phyloP scores from a whole-genome alignment of 1,140 invertebrate genomes.

The Yoshiicerus persimilis region DNA sequence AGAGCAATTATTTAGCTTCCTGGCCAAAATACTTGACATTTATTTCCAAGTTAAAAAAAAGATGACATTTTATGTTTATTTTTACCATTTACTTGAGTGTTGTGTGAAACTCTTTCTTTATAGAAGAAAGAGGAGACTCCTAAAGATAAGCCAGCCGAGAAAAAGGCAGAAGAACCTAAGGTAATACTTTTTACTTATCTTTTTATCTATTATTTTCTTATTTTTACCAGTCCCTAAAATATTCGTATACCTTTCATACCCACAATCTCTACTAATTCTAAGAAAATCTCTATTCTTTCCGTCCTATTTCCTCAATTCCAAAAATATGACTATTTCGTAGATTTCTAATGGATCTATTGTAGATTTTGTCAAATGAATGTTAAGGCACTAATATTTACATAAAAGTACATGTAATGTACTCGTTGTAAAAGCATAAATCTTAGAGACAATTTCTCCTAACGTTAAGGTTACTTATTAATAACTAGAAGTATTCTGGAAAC shows the following conservation, averaged over 20 bases:
- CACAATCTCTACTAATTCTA: background rate
- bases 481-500: too few relatives aligned
- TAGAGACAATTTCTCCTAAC: too few relatives aligned
- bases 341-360: too few relatives aligned
- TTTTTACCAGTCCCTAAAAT: background rate
- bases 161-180: constrained; percentile 26
- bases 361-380: too few relatives aligned
- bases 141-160: constrained; percentile 22
- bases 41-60: constrained; percentile 13
- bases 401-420: too few relatives aligned
- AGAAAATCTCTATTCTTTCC: background rate
- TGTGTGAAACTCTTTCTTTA: constrained; percentile 22
- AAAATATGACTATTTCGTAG: too few relatives aligned
- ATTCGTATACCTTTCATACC: background rate
- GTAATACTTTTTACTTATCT: constrained; percentile 13
- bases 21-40: constrained; percentile 20
- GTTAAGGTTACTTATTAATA: too few relatives aligned
- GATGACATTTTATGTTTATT: constrained; percentile 10
- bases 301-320: background rate
- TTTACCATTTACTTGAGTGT: constrained; percentile 3
- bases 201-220: background rate
- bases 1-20: constrained; percentile 13
- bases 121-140: constrained; percentile 27
- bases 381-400: too few relatives aligned
- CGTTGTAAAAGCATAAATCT: too few relatives aligned